Base-by-base conservation (phyloP, 1,140 invertebrate species). In the Chelonus insularis region DNA sequence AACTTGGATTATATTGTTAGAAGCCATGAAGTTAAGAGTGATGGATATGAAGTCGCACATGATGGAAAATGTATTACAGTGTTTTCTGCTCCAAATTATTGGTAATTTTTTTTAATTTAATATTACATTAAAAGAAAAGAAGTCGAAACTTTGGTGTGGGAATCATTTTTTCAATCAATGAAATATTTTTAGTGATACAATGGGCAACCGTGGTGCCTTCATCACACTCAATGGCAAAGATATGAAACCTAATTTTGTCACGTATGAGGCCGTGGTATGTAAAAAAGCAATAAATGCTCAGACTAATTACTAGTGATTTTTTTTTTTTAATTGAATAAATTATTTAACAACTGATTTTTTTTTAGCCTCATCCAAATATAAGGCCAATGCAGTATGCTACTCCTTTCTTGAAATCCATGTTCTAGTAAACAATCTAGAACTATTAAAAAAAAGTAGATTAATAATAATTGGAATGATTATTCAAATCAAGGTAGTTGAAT, bases 1-100 rank as follows among this genome's bases (percentile, higher is more conserved):
- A 89, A 90, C 20, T 84, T 99, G 14, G 92, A 97, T 69, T 99
- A 98, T 75, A 86, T 99, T 60, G 91, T 99, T 52, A 85, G 97
- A 64, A 97, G 95, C 81, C 97, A 99, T 79, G 98, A 99, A 81
- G 98, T 99, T 2, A 99, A 99, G 83, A 90, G 92, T 69, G 89
- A 94, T 41, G 98, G 98, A 3, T 99, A 97, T 73, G 96, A 99
- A 82, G 82, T 95, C 14, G 89, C 90, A 7, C 97, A 99, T 76
- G 87, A 96, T 76, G 95, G 93, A 21, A 92, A 94, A 75, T 97
- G 95, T 75, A 94, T 97, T 66, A 97, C 95, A 2, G 94, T 97
- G 3, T 97, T 97, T 83, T 98, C 96, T 16, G 97, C 97, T 64
- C 97, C 97, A 60, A 99, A 99, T 83, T 99, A 99, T 86, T 99